These are phyloP conservation scores for Alentia gelatinosa DNA, from an alignment of 2,888 invertebrate species.

Conservation along the genomic window DNA sequence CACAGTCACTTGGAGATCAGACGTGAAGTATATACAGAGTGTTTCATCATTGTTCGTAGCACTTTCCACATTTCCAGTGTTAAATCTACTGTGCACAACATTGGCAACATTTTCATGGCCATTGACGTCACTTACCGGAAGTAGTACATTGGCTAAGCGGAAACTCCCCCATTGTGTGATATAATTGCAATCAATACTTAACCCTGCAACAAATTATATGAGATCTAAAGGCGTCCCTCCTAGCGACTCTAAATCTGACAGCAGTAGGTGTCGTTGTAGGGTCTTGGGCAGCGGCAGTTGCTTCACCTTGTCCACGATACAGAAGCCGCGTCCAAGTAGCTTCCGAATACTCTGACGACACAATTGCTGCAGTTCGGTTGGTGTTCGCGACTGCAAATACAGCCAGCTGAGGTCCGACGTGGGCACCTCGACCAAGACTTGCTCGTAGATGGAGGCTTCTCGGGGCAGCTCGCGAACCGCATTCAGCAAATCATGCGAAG, in stretches of 20 bases:
- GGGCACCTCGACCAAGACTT: conserved; percentile 28
- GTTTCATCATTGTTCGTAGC: no score
- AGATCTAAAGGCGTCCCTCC: conserved; percentile 19
- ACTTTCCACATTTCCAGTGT: no score
- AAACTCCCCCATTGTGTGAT: no score
- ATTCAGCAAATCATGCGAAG: not conserved
- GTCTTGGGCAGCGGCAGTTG: conserved; percentile 68
- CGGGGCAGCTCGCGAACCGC: not conserved
- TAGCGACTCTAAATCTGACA: conserved; percentile 66
- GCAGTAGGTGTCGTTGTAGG: conserved; percentile 68
- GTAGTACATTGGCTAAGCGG: no score
- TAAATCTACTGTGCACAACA: no score
- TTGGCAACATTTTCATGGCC: no score
- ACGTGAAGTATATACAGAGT: no score
- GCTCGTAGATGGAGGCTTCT: conserved; percentile 30
- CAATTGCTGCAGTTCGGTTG: conserved; percentile 68
- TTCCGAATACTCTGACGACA: conserved; percentile 68
- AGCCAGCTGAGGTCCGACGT: conserved; percentile 13
- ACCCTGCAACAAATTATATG: no score
- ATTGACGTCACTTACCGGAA: no score
- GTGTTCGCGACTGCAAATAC: conserved; percentile 11
- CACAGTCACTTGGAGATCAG: no score
- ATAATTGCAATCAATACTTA: no score
- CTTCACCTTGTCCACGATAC: conserved; percentile 64
- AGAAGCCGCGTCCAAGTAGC: conserved; percentile 65